Base-by-base conservation (phyloP, 2,888 invertebrate genomes). In the Drosophila leonis region DNA sequence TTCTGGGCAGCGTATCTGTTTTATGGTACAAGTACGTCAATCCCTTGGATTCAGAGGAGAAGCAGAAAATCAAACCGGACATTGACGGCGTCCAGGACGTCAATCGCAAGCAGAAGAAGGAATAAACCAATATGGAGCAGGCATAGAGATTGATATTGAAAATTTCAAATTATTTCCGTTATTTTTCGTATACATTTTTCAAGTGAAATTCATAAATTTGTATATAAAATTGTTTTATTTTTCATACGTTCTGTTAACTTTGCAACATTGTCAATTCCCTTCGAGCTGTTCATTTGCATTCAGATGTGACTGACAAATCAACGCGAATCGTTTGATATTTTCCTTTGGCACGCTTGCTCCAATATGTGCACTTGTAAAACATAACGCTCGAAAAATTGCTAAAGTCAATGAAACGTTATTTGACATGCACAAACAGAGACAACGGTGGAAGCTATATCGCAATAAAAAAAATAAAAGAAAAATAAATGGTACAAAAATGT, bases 401-500 rank as follows among this genome's bases (percentile, higher is more conserved):
- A 66, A 71, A 64, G 66, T 54, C 69, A 71, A 76, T 78, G 60
- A 72, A 73, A 69, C 63, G 41, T 69, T 76, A 73, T 78, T 78
- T 78, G 75, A 67, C 65, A 69, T 68, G 71, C 72, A 49, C 70
- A 69, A 78, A 66, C 56, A 65, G 70, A 59, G 62, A 51, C 48
- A 41, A n/a, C 41, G 41, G 7, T 55, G 54, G 20, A 29, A n/a
- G 35, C 8, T 12, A 42, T 15, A 27, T 7, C 9, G 13, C 4
- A 39, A 18, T 51, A 15, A 54, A 24, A 6, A 1, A 46, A n/a
- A 29, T 31, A 48, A 29, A 29, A 12, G 31, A 4, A 1, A 24
- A 15, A 18, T 6, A 44, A 44, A 44, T 1, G 0, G 1, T 24
- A 42, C 4, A 37, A 31, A 12, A 18, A 12, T 33, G 7, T n/a